A percentile compares a stretch with the other conserved stretches of the same genome.
Conservation (phyloP, 2,113 vertebrate species). For the Nipponia nippon region DNA sequence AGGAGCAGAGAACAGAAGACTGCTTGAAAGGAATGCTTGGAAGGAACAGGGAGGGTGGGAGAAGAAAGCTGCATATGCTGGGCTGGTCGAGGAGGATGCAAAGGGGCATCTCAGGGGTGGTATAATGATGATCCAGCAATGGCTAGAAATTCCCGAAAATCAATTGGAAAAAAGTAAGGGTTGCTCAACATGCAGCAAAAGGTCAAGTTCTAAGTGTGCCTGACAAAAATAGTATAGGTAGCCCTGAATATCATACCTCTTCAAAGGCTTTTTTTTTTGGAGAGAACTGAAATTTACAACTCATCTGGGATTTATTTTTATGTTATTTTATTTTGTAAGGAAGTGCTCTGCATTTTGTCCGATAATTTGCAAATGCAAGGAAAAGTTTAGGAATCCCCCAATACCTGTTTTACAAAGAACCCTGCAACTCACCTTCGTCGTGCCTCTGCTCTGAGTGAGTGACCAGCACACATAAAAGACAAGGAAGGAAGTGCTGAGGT, state of each 20-base stretch:
- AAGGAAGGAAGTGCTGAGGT: not conserved
- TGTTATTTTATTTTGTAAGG: not conserved
- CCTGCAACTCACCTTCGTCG: not conserved
- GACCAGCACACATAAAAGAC: not conserved
- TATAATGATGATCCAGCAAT: not conserved
- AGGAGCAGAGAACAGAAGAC: not conserved
- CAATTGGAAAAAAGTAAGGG: not conserved
- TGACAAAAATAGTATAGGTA: not conserved
- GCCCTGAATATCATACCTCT: not conserved
- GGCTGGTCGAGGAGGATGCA: not conserved
- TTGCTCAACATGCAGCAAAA: not conserved
- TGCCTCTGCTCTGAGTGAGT: not conserved
- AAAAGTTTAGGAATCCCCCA: not conserved
- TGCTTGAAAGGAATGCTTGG: slow-evolving; percentile 20
- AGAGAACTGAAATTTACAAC: not conserved
- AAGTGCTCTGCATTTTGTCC: not conserved
- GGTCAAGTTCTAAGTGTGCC: not conserved
- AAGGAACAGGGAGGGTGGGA: not conserved
- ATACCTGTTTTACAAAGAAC: not conserved
- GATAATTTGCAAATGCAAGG: not conserved
- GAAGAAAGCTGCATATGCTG: not conserved
- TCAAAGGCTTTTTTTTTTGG: not conserved
- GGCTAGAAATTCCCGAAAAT: not conserved
- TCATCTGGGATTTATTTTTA: not conserved
- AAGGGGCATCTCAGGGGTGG: not conserved